Conservation (phyloP, 92 coral and sea anemone genomes). For the Umimayanthus chanpuru region DNA sequence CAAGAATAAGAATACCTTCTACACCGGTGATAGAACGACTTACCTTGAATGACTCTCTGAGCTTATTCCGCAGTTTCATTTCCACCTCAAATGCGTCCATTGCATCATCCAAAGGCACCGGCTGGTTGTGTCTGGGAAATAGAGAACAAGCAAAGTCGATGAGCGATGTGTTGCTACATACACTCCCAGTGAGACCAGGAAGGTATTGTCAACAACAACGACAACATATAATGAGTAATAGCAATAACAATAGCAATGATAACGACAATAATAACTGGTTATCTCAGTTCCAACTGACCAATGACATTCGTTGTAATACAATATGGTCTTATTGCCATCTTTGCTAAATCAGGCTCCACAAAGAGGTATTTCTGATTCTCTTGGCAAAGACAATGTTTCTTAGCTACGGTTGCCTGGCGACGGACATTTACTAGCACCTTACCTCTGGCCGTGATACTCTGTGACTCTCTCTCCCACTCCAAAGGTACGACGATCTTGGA, state of each 20-base stretch:
- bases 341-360: too few relatives aligned
- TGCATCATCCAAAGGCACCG: conserved; percentile 70
- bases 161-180: background rate
- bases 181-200: background rate
- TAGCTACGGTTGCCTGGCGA: background rate
- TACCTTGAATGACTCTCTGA: conserved; percentile 84
- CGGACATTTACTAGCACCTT: background rate
- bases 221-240: background rate
- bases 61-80: conserved; percentile 71
- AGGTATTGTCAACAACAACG: background rate
- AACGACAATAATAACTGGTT: background rate
- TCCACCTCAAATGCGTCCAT: conserved; percentile 87
- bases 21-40: background rate
- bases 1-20: background rate
- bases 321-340: too few relatives aligned
- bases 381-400: background rate
- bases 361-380: background rate
- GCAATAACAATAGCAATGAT: too few relatives aligned
- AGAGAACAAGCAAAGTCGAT: background rate
- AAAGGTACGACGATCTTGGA: conserved; percentile 85
- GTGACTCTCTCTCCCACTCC: conserved; percentile 70
- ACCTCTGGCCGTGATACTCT: conserved; percentile 85
- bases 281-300: too few relatives aligned
- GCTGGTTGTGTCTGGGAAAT: conserved; percentile 65
- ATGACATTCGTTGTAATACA: too few relatives aligned